Evolutionary conservation across 1,140 invertebrate species (phyloP).

Genomic region (Eurosta solidaginis): DNA sequence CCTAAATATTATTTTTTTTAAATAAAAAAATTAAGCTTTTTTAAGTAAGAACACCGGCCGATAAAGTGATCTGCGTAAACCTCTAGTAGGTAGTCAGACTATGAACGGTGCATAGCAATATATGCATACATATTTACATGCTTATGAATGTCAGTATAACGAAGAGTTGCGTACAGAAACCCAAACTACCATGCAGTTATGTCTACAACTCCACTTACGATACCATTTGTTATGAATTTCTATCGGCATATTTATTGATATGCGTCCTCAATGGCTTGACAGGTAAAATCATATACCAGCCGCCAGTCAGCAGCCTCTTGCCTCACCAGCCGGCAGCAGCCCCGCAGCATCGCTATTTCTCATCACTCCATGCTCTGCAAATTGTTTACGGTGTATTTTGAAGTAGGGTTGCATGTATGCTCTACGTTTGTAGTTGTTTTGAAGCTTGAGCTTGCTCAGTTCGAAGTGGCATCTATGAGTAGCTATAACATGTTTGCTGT

Average conservation of each 20-base stretch:
- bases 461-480: background rate
- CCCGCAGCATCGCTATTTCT: background rate
- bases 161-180: too few relatives aligned
- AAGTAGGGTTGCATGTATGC: background rate
- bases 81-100: too few relatives aligned
- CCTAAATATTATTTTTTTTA: too few relatives aligned
- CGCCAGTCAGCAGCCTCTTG: background rate
- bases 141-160: too few relatives aligned
- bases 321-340: background rate
- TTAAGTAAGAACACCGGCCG: too few relatives aligned
- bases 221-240: background rate
- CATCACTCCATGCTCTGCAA: slow-evolving; percentile 4
- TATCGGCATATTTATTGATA: background rate
- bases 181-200: too few relatives aligned
- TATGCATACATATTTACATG: too few relatives aligned
- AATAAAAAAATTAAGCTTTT: too few relatives aligned
- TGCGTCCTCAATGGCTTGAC: slow-evolving; percentile 19
- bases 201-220: background rate
- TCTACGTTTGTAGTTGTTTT: background rate
- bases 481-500: background rate
- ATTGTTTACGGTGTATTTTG: slow-evolving; percentile 21
- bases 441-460: background rate
- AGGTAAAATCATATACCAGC: background rate
- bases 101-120: too few relatives aligned
- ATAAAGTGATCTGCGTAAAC: too few relatives aligned